Evolutionary conservation across 2,113 vertebrate genomes (phyloP), one percentile per base, ranked within the genome.

Genomic region (Pterophyllum scalare): DNA sequence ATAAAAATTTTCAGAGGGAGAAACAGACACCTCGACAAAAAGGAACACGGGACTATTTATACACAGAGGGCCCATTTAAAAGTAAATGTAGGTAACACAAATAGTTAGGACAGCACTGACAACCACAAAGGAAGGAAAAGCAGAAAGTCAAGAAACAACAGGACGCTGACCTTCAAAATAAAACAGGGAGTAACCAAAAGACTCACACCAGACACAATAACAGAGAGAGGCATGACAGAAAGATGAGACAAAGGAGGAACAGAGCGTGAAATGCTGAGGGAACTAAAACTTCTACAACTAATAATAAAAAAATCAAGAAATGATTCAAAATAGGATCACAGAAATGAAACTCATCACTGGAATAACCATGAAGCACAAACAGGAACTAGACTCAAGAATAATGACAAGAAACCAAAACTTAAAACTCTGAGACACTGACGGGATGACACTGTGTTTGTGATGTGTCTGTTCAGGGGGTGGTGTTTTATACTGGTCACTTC

Each of bases 331-430:
- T 24, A 3, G 13, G 14, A 13, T 49, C 43, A 31, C 40, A 70
- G 31, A 70, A 70, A 10, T 2, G 1, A 70, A 70, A 70, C 43
- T 31, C 17, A 20, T 31, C 65, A 31, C 15, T 0, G 2, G 43
- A 67, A 26, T 28, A 26, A 49, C 64, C 22, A 28, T 11, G 65
- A 70, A 49, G 43, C 28, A 52, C 19, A 70, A 70, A 31, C 24
- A 0, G 43, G 40, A 70, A 20, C 7, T 12, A 31, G 43, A 49
- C 0, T 67, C 0, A 0, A 0, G 38, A 24, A 46, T 0, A 0
- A 67, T 38, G 43, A 0, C 4, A 43, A 11, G 62, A 43, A 24
- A 24, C 24, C 4, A 0, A 65, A 40, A 65, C 15, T 38, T 7
- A 40, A 2, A 1, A 65, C 35, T 22, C 20, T 15, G 6, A 22